phyloP scores from a whole-genome alignment of 2,113 vertebrate genomes.

The Odontophorus gujanensis region DNA sequence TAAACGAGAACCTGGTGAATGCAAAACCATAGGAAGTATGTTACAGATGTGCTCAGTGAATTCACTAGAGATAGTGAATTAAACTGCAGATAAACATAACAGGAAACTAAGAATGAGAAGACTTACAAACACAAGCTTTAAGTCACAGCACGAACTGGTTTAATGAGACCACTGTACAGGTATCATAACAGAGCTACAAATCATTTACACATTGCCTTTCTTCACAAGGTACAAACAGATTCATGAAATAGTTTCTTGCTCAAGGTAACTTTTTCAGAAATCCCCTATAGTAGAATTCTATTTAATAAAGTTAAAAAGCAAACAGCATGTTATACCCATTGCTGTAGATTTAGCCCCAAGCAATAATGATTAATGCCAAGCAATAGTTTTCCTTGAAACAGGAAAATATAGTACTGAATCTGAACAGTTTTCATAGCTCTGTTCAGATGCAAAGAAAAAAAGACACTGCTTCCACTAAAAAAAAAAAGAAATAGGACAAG shows the following conservation, averaged over 20 bases:
- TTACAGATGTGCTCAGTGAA: not conserved
- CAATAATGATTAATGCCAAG: not conserved
- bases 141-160: not conserved
- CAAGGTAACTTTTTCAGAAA: not conserved
- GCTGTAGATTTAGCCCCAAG: not conserved
- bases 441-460: not conserved
- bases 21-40: not conserved
- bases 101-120: not conserved
- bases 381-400: not conserved
- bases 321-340: not conserved
- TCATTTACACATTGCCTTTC: not conserved
- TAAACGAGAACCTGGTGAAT: fast-evolving
- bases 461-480: too few relatives aligned
- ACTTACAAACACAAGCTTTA: not conserved
- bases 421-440: not conserved
- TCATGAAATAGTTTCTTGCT: not conserved
- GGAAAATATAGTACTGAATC: not conserved
- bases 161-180: not conserved
- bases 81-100: not conserved
- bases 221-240: not conserved
- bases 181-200: not conserved
- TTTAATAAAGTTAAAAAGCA: not conserved
- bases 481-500: not conserved
- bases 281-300: not conserved
- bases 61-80: not conserved